Conservation (phyloP, 2,888 invertebrate genomes). For the Ophonus ardosiacus region DNA sequence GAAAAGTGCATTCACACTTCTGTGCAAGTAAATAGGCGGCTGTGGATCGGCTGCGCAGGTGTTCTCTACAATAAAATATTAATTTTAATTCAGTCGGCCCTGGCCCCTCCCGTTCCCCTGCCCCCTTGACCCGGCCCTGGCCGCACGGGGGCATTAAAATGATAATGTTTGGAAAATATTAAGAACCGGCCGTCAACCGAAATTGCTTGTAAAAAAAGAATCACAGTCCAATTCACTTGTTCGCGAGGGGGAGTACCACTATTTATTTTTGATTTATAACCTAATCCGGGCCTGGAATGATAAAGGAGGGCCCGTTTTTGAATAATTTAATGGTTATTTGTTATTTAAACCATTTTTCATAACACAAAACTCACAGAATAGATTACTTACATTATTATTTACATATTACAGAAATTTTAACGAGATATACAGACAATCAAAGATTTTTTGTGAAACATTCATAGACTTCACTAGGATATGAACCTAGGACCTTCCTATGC, state of each 20-base stretch:
- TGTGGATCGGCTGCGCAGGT: conserved; percentile 48
- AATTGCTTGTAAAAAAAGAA: conserved; percentile 59
- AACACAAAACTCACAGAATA: background rate
- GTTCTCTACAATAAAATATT: conserved; percentile 60
- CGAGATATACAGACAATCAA: too few relatives aligned
- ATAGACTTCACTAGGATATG: too few relatives aligned
- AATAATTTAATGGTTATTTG: conserved; percentile 5
- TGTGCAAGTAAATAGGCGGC: conserved; percentile 48
- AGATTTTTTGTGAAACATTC: too few relatives aligned
- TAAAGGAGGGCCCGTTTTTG: background rate
- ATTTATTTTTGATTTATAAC: conserved; percentile 53
- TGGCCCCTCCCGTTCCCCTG: conserved; percentile 6
- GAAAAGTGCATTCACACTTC: conserved; percentile 58
- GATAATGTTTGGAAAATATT: conserved; percentile 60
- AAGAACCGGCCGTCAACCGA: conserved; percentile 36
- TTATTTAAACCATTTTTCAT: background rate
- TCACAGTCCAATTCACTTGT: conserved; percentile 47
- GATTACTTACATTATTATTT: background rate
- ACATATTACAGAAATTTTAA: background rate
- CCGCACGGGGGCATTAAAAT: conserved; percentile 51
- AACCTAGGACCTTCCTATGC: too few relatives aligned
- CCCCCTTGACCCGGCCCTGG: conserved; percentile 1
- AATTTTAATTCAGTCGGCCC: conserved; percentile 56
- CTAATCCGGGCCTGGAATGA: conserved; percentile 40
- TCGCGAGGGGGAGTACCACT: conserved; percentile 47